Base-by-base conservation (phyloP, 1,140 invertebrate species). In the Leguminivora glycinivorella region DNA sequence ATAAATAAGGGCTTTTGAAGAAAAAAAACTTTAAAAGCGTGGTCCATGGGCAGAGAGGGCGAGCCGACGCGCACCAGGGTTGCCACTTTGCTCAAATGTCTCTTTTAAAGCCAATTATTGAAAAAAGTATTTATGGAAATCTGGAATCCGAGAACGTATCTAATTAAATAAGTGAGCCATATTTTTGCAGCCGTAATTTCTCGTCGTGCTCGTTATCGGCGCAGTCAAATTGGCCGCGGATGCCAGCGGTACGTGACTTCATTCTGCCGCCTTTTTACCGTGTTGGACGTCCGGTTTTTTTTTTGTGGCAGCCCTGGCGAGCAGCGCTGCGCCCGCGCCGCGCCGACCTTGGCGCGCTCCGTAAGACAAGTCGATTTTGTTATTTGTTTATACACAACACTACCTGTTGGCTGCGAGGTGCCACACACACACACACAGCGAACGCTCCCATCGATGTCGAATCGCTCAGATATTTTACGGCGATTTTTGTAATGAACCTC, bases 341-440 rank as follows among this genome's bases (percentile, higher is more conserved):
- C 71, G 63, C 73, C 85, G 88, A 85, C 89, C 89, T 90, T 90
- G 88, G 79, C 77, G 75, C 79, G 78, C 78, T 84, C 77, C 79
- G 84, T 89, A 87, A 90, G 85, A 91, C 89, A 88, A 86, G 83
- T 87, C 84, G 86, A 89, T 89, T 89, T 89, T 85, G 84, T 91
- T 91, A 91, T 91, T 91, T 91, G 89, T 91, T 91, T 91, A 91
- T 87, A 89, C 84, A 90, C 86, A 88, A 88, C 85, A 88, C 87
- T 89, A 89, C 87, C 89, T 89, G 89, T 85, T 84, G 84, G 78
- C 75, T 75, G 80, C 75, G 72, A 78, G 72, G 78, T 75, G 70
- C 70, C 76, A 73, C 75, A 70, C 81, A 82, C 80, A 82, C 80
- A 70, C 84, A 83, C 82, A 81, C 82, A 77, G 56, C 71, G 63